Evolutionary conservation across 2,113 vertebrate genomes (phyloP).

Genomic region (Atrichornis clamosus): DNA sequence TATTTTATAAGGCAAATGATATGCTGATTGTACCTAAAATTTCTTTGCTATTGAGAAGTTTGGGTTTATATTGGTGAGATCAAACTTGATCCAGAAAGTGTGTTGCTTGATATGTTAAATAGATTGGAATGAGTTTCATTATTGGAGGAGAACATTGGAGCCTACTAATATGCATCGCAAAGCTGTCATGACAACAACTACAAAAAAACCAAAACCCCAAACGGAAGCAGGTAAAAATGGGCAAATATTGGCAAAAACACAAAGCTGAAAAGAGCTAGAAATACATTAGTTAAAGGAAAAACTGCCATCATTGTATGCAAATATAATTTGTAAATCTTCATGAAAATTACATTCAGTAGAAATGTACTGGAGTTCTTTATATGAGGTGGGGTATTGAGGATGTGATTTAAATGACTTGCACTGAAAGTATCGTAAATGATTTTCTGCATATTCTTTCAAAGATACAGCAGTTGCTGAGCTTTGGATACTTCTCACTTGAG

Average conservation of each 20-base stretch:
- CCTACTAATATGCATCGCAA: not conserved
- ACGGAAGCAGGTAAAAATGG: not conserved
- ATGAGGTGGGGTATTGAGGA: not conserved
- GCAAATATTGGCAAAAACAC: not conserved
- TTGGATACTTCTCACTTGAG: not conserved
- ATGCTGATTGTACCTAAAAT: not conserved
- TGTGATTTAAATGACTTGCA: not conserved
- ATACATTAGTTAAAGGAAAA: not conserved
- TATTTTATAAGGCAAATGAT: not conserved
- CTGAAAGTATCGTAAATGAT: not conserved
- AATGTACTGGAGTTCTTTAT: not conserved
- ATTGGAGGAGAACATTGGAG: not conserved
- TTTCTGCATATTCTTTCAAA: not conserved
- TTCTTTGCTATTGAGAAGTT: not conserved
- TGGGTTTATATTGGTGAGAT: not conserved
- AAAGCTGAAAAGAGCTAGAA: not conserved
- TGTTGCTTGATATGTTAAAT: not conserved
- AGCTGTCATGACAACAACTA: not conserved
- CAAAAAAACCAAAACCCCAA: not conserved
- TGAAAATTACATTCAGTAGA: not conserved
- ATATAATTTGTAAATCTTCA: not conserved
- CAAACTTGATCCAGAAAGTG: not conserved
- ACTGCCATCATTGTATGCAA: fast-evolving
- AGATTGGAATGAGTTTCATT: not conserved
- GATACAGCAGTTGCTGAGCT: not conserved